Evolutionary conservation across 2,113 vertebrate genomes (phyloP), one percentile per base, ranked within the genome.

Genomic region (Riparia riparia): DNA sequence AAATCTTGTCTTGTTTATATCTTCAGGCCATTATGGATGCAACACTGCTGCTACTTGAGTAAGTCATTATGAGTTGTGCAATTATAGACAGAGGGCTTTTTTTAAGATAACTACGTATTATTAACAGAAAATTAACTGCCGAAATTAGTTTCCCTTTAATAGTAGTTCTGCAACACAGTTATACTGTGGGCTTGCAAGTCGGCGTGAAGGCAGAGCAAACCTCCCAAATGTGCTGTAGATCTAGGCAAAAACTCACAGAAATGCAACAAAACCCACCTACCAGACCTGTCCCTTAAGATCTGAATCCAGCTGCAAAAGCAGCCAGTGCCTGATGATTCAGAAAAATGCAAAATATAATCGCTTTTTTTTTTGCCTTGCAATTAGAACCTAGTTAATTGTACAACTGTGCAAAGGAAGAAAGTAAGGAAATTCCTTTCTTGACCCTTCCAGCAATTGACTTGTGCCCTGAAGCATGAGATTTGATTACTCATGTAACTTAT

Each of bases 361-460:
- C 50, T 51, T 81, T 70, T 37, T 37, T 37, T 85, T 58, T 80
- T 90, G 82, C 88, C 51, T 94, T 66, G 71, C 68, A 86, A 71
- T 83, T 88, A 70, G 41, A 77, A 45, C 31, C 56, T 29, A 86
- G 79, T 83, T 96, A 94, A 97, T 93, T 92, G 93, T 95, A 93
- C 89, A 89, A 94, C 88, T 64, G 54, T 32, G 68, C 74, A 92
- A 83, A 93, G 85, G 93, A 94, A 90, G 88, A 86, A 90, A 80
- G 51, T 24, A 78, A 93, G 90, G 95, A 95, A 95, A 96, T 96
- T 96, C 92, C 72, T 96, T 93, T 92, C 88, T 56, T 90, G 96
- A 97, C 90, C 92, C 93, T 95, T 97, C 89, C 69, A 96, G 94
- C 86, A 94, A 96, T 87, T 96, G 94, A 95, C 81, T 95, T 86